A percentile compares a stretch with the other conserved stretches of the same genome.
These are phyloP conservation scores for Panthera uncia DNA, from an alignment of 2,113 vertebrate species.

Conservation along the genomic window DNA sequence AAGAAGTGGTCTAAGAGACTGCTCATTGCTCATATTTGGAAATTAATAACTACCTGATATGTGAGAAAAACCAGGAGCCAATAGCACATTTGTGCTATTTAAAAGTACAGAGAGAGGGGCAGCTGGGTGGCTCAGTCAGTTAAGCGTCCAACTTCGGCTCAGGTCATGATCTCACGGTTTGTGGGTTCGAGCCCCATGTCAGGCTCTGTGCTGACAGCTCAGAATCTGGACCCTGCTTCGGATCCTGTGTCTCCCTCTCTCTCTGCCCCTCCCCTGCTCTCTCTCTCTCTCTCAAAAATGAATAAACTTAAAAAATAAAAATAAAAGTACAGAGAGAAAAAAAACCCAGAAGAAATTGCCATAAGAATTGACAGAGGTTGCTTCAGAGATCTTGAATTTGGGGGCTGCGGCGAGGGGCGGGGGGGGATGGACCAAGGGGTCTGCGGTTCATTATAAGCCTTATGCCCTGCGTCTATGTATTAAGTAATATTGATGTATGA, in stretches of 20 bases:
- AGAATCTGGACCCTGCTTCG: too few relatives aligned
- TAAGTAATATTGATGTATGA: background rate
- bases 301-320: too few relatives aligned
- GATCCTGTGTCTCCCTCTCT: too few relatives aligned
- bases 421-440: too few relatives aligned
- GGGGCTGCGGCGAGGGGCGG: background rate
- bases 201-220: too few relatives aligned
- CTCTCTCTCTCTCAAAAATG: too few relatives aligned
- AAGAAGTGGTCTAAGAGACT: background rate
- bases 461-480: too few relatives aligned
- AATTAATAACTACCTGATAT: background rate
- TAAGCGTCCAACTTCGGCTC: too few relatives aligned
- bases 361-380: background rate
- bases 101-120: background rate
- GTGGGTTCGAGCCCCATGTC: too few relatives aligned
- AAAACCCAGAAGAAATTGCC: background rate
- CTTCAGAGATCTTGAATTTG: background rate
- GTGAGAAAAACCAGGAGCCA: background rate
- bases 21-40: background rate
- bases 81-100: background rate
- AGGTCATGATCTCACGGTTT: too few relatives aligned
- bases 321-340: background rate
- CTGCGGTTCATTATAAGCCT: background rate
- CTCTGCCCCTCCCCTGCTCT: too few relatives aligned
- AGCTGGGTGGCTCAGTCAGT: too few relatives aligned